A percentile compares a stretch with the other conserved stretches of the same genome.
Evolutionary conservation across 2,888 invertebrate genomes (phyloP).

Genomic region (Dryocosmus kuriphilus): DNA sequence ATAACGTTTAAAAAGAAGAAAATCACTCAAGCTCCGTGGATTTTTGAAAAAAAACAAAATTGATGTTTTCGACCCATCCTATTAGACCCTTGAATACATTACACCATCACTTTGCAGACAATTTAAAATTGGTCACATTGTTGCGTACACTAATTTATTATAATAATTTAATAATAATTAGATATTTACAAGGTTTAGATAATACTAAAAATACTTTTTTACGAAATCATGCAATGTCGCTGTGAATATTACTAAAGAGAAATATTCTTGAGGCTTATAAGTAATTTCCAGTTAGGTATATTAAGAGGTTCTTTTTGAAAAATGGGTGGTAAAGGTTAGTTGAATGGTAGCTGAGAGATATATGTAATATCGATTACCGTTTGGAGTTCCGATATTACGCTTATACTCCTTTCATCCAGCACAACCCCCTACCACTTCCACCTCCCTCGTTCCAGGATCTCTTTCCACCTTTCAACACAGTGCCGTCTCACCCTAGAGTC

Average conservation of each 20-base stretch:
- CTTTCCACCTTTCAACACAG: conserved; percentile 43
- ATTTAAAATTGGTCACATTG: no score
- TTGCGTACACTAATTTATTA: no score
- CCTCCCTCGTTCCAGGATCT: conserved; percentile 44
- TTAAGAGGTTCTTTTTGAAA: conserved; percentile 65
- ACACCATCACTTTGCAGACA: no score
- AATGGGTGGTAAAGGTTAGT: conserved; percentile 59
- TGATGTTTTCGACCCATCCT: no score
- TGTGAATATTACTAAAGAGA: background rate
- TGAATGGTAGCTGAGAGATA: conserved; percentile 68
- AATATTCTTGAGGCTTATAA: background rate
- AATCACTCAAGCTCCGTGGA: no score
- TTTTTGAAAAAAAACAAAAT: no score
- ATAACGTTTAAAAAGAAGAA: no score
- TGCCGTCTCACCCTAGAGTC: conserved; percentile 29
- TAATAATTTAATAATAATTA: no score
- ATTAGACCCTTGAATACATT: no score
- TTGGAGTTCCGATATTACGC: conserved; percentile 72
- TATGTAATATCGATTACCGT: conserved; percentile 74
- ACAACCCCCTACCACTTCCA: conserved; percentile 42
- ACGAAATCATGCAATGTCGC: no score
- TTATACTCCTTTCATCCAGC: conserved; percentile 59
- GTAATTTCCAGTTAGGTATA: conserved; percentile 52
- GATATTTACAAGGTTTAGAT: no score
- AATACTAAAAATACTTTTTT: no score